A percentile compares a stretch with the other conserved stretches of the same genome.
These are phyloP conservation scores for Drosophila ochracea DNA, from an alignment of 2,888 invertebrate species.

Conservation along the genomic window DNA sequence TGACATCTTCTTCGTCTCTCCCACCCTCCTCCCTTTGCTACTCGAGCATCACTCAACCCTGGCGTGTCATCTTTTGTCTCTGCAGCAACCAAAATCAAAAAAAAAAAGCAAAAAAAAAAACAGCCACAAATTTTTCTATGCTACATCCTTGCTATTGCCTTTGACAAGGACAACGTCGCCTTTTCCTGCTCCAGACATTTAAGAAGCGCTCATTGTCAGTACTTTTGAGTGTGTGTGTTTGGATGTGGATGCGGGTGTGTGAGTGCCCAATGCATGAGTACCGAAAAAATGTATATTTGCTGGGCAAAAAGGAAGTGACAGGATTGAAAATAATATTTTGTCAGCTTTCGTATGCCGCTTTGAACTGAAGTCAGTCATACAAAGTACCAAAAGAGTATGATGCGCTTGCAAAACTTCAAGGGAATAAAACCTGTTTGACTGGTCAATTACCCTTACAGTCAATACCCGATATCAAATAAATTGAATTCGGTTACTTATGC, in stretches of 20 bases:
- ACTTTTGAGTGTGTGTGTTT: slow-evolving; percentile 41
- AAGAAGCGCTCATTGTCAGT: slow-evolving; percentile 78
- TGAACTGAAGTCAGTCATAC: slow-evolving; percentile 48
- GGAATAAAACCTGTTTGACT: slow-evolving; percentile 30
- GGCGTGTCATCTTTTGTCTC: slow-evolving; percentile 84
- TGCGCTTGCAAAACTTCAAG: slow-evolving; percentile 14
- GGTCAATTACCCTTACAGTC: slow-evolving; percentile 42
- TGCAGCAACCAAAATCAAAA: slow-evolving; percentile 60
- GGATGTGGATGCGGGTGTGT: slow-evolving; percentile 23
- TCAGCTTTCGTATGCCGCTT: slow-evolving; percentile 62
- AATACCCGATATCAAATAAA: background rate
- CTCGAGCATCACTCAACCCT: slow-evolving; percentile 45
- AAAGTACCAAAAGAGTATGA: slow-evolving; percentile 7
- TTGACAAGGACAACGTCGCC: slow-evolving; percentile 62
- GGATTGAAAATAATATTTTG: slow-evolving; percentile 65
- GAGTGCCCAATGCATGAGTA: slow-evolving; percentile 30
- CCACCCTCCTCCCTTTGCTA: background rate
- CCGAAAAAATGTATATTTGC: slow-evolving; percentile 47
- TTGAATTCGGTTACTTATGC: background rate
- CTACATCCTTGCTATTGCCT: slow-evolving; percentile 73
- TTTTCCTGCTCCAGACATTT: slow-evolving; percentile 77
- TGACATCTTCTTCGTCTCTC: slow-evolving; percentile 50
- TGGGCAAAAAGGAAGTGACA: slow-evolving; percentile 30
- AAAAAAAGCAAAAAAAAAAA: slow-evolving; percentile 38
- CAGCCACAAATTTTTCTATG: slow-evolving; percentile 62